phyloP scores from a whole-genome alignment of 2,113 vertebrate species.

The Dipodomys spectabilis region DNA sequence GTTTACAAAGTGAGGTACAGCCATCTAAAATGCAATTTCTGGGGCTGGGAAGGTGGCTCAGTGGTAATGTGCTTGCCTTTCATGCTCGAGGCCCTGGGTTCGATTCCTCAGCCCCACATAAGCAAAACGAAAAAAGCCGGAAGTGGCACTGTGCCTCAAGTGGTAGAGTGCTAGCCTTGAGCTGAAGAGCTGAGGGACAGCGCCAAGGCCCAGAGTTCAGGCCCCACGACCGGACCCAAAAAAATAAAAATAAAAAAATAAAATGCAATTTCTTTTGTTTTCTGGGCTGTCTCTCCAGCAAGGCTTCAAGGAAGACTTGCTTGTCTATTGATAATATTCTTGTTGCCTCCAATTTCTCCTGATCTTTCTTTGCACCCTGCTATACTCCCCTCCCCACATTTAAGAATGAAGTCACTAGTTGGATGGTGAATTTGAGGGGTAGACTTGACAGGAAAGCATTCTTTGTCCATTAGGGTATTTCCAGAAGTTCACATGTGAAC shows the following conservation, averaged over 20 bases:
- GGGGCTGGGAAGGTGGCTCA: no score
- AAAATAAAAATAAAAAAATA: no score
- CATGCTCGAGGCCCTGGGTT: no score
- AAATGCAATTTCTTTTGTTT: conserved; percentile 17
- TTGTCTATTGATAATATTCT: conserved; percentile 27
- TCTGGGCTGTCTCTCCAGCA: background rate
- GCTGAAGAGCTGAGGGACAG: no score
- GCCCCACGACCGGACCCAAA: no score
- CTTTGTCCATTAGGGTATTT: background rate
- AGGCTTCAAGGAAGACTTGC: background rate
- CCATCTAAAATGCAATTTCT: background rate
- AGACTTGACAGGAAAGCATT: background rate
- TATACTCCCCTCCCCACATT: background rate
- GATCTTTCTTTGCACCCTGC: background rate
- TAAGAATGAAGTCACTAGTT: background rate
- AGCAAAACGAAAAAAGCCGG: no score
- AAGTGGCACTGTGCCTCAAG: no score
- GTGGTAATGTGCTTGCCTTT: no score
- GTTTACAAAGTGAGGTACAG: background rate
- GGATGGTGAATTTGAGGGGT: background rate
- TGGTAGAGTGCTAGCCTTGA: no score
- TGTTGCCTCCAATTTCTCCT: background rate
- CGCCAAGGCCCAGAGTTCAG: no score
- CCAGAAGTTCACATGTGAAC: background rate
- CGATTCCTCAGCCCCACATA: no score